phyloP scores from a whole-genome alignment of 1,140 invertebrate species.

The Spodoptera frugiperda region DNA sequence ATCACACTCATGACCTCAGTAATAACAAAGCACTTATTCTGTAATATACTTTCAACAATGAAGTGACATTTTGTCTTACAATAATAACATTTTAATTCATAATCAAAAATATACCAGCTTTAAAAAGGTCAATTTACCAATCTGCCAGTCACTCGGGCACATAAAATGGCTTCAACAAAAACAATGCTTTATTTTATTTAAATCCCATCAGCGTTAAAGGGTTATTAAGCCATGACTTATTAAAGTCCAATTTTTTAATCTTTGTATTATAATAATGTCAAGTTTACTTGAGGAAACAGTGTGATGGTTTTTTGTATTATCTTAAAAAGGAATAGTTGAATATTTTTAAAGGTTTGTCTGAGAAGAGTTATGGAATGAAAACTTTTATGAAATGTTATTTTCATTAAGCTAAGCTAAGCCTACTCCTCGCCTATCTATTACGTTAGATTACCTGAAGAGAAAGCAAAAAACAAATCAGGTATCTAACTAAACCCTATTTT shows the following conservation, averaged over 20 bases:
- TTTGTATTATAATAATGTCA: not conserved
- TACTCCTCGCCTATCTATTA: too few species aligned
- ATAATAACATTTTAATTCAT: constrained; percentile 35
- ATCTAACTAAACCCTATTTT: too few species aligned
- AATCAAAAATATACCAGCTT: constrained; percentile 29
- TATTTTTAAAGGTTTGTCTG: too few species aligned
- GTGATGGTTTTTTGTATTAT: not conserved
- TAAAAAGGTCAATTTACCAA: constrained; percentile 35
- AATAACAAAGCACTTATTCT: too few species aligned
- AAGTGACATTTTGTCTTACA: not conserved
- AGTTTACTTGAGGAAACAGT: not conserved
- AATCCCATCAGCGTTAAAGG: constrained; percentile 30
- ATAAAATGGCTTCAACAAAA: constrained; percentile 33
- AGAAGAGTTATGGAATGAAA: too few species aligned
- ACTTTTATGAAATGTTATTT: too few species aligned
- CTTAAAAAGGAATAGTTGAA: not conserved
- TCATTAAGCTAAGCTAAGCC: too few species aligned
- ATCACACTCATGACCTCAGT: too few species aligned
- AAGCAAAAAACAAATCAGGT: too few species aligned
- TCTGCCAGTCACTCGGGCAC: constrained; percentile 37
- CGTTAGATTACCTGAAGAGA: too few species aligned
- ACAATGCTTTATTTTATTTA: constrained; percentile 40
- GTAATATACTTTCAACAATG: too few species aligned
- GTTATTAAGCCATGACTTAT: constrained; percentile 37
- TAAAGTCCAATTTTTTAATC: not conserved